Base-by-base conservation (phyloP, 1,140 invertebrate genomes). In the Aphelinus certus region DNA sequence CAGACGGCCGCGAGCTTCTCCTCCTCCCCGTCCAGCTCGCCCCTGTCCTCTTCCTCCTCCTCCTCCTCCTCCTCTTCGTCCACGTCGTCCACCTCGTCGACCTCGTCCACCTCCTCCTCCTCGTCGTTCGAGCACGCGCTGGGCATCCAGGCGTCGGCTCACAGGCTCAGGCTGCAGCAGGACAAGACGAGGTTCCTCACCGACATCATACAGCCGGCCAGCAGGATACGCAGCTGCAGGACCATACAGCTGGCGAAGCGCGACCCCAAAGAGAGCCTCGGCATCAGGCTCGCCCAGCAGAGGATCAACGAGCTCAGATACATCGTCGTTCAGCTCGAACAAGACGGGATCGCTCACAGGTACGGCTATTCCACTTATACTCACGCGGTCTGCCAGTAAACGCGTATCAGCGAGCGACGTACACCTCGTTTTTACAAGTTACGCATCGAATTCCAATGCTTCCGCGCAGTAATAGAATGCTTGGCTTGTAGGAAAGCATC, bases 291-390 rank as follows among this genome's bases (percentile, higher is more conserved):
- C 72, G 92, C 92, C 2, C 92, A 92, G 72, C 91, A 93, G 81
- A 89, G 89, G 81, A 85, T 88, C 75, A 89, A 87, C 75, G 91
- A 93, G 84, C 91, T 93, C 64, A 90, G 94, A 10, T 96, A 95
- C 80, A 91, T 96, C 78, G 92, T 96, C 67, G 93, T 95, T 2
- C 93, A 95, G 82, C 89, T 96, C 55, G 94, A 95, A 77, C 91
- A 91, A 76, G 92, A 92, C 68, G 94, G 94, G 60, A 93, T 95
- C 79, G 95, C 94, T 61, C 91, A 94, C 78, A 94, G 90, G 93
- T 94, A 83, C 7, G 51, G 51, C 51, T 53, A 6, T 53, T 53
- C 9, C 9, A 4, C 51, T 53, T 26, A 26, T 26, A 26, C 26
- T 26, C 26, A 26, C 26, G 26, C 26, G 26, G 26, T 26, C 26